Base-by-base conservation (phyloP, 2,797 vertebrate species). In the Megalops cyprinoides region DNA sequence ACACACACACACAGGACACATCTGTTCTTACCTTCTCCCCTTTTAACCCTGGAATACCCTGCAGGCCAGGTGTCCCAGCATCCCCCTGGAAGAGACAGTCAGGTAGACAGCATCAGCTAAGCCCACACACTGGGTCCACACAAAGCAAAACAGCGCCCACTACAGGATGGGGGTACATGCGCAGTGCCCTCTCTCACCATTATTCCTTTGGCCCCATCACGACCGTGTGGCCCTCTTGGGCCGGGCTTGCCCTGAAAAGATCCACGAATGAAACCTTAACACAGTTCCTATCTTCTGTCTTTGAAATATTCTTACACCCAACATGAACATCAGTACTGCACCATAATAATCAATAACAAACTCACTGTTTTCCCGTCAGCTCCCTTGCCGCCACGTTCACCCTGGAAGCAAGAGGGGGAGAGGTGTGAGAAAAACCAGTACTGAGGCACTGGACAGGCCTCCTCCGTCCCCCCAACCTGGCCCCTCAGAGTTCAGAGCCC, bases 321-420 rank as follows among this genome's bases (percentile, higher is more conserved):
- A 23, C 20, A 42, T 69, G 34, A 71, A 81, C 62, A 69, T 4
- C 1, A 84, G 65, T 78, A 37, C 39, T 82, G 46, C 65, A 28
- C 15, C 5, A 81, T 67, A 34, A 37, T 9, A 71, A 84, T 49
- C 2, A 74, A 82, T 55, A 58, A 80, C 74, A 28, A 44, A 4
- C 92, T 90, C 84, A 95, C 94, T 78, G 79, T 82, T 88, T 93
- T 94, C 5, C 94, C 94, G 4, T 94, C 93, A 51, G 85, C 83
- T 88, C 93, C 94, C 87, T 78, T 90, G 73, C 55, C 88, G 44
- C 93, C 94, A 53, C 88, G 34, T 60, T 42, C 87, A 31, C 94
- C 94, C 94, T 95, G 87, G 31, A 80, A 83, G 25, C 73, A 76
- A 82, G 74, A 82, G 14, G 56, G 69, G 39, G 5, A n/a, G 20